phyloP scores from a whole-genome alignment of 1,140 invertebrate genomes.

The Littorina saxatilis region DNA sequence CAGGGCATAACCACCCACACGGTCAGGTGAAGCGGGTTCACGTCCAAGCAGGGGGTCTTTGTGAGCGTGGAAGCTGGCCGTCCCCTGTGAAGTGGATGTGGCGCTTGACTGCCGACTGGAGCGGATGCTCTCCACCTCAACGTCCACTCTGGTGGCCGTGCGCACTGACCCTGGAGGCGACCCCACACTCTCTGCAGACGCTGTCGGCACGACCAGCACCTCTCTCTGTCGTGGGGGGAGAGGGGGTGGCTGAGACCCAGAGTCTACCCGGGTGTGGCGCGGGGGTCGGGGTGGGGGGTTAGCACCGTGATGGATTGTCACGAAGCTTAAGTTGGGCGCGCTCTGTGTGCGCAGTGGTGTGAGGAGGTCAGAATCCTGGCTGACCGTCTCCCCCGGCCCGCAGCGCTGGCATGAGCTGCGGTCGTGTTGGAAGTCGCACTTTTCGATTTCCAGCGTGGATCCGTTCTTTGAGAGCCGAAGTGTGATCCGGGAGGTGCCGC shows the following conservation, averaged over 20 bases:
- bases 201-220: background rate
- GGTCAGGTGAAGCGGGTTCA: no score
- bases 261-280: background rate
- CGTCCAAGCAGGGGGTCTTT: no score
- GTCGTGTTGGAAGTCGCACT: slow-evolving; percentile 32
- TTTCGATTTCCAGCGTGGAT: slow-evolving; percentile 44
- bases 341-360: slow-evolving; percentile 15
- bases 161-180: slow-evolving; percentile 3
- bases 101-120: background rate
- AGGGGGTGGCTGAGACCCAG: background rate
- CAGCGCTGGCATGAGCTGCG: background rate
- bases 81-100: no score
- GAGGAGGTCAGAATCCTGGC: background rate
- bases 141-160: background rate
- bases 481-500: slow-evolving; percentile 39
- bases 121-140: background rate
- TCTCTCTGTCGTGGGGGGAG: background rate
- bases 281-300: background rate
- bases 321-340: slow-evolving; percentile 17
- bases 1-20: no score
- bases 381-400: background rate
- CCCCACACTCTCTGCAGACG: background rate
- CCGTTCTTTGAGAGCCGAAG: slow-evolving; percentile 41
- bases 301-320: background rate
- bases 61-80: no score